phyloP scores from a whole-genome alignment of 2,797 vertebrate genomes.

The Carcharodon carcharias region DNA sequence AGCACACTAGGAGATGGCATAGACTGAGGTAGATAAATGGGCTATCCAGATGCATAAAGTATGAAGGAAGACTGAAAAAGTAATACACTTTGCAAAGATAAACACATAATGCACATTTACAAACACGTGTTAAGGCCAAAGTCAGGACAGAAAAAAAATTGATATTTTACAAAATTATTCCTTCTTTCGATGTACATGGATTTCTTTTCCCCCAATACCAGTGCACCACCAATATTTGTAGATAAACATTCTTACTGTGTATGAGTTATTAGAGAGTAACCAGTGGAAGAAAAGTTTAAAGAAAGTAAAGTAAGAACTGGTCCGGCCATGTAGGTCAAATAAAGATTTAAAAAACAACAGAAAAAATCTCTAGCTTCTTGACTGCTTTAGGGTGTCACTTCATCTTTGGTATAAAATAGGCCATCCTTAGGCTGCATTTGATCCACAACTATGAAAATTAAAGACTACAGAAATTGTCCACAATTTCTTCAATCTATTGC shows the following conservation, averaged over 20 bases:
- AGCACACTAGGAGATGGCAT: constrained; percentile 34
- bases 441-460: constrained; percentile 81
- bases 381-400: constrained; percentile 87
- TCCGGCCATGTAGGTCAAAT: constrained; percentile 87
- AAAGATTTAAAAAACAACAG: constrained; percentile 61
- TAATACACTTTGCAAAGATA: constrained; percentile 27
- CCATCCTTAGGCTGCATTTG: constrained; percentile 92
- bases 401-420: constrained; percentile 99
- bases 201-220: neutral
- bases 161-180: constrained; percentile 35
- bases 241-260: constrained; percentile 37
- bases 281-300: constrained; percentile 76
- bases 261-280: constrained; percentile 50
- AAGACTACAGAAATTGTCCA: constrained; percentile 99
- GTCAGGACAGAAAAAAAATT: constrained; percentile 32
- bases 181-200: constrained; percentile 35
- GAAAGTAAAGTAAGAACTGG: constrained; percentile 74
- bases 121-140: constrained; percentile 35
- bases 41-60: constrained; percentile 38
- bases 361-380: constrained; percentile 69
- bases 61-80: constrained; percentile 35
- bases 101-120: constrained; percentile 38
- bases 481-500: constrained; percentile 99
- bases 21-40: constrained; percentile 38
- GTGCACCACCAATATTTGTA: constrained; percentile 35